Evolutionary conservation across 2,113 vertebrate genomes (phyloP).

Genomic region (Ammodytes dubius): DNA sequence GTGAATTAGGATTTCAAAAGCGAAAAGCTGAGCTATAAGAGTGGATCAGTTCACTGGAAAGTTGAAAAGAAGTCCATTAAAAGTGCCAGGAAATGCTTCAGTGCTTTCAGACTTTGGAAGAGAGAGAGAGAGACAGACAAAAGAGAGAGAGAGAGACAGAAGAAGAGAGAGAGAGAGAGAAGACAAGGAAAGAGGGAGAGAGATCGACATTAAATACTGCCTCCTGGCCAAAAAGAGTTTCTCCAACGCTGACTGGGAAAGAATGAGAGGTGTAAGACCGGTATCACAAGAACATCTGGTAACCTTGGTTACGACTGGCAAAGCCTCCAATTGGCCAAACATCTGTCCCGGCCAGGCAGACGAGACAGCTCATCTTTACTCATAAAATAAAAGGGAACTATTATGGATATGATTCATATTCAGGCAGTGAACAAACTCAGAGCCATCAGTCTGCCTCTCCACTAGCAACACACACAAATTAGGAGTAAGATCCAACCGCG

Average conservation of each 20-base stretch:
- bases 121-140: not conserved
- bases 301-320: constrained; percentile 49
- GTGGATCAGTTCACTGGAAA: constrained; percentile 54
- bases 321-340: constrained; percentile 44
- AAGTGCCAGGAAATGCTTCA: constrained; percentile 68
- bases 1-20: constrained; percentile 60
- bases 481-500: constrained; percentile 12
- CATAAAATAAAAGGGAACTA: constrained; percentile 49
- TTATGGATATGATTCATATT: constrained; percentile 50
- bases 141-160: not conserved
- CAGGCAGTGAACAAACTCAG: constrained; percentile 24
- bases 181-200: not conserved
- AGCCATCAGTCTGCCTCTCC: constrained; percentile 51
- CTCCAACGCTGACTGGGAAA: constrained; percentile 30
- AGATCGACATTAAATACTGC: constrained; percentile 42
- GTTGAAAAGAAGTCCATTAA: constrained; percentile 75
- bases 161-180: not conserved
- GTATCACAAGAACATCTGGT: constrained; percentile 66
- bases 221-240: constrained; percentile 50
- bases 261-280: constrained; percentile 41
- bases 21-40: constrained; percentile 57
- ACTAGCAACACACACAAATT: constrained; percentile 26
- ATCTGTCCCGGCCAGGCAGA: constrained; percentile 51
- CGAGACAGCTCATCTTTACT: constrained; percentile 26
- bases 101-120: constrained; percentile 50